Evolutionary conservation across 2,888 invertebrate species (phyloP).

Genomic region (Baronia brevicornis): DNA sequence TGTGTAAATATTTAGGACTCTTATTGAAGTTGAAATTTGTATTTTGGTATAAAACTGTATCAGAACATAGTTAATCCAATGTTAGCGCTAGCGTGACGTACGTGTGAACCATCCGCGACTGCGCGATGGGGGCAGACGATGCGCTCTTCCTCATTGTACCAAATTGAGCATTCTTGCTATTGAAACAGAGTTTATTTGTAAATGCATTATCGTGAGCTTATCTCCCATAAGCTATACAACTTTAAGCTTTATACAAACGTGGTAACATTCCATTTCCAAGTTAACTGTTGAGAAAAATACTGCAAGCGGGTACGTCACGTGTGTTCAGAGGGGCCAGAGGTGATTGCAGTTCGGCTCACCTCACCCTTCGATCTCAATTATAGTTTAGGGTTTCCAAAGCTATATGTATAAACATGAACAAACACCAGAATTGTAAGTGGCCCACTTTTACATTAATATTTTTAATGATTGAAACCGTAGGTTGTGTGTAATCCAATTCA

Average conservation of each 20-base stretch:
- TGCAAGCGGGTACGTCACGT: constrained; percentile 55
- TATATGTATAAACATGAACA: constrained; percentile 19
- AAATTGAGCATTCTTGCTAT: constrained; percentile 52
- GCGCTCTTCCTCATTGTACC: constrained; percentile 35
- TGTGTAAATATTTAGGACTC: background rate
- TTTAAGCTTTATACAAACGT: constrained; percentile 24
- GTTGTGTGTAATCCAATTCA: no score
- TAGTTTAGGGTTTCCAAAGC: constrained; percentile 34
- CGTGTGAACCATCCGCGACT: constrained; percentile 58
- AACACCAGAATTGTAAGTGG: no score
- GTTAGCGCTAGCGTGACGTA: constrained; percentile 68
- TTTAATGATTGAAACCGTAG: no score
- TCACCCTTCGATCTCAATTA: constrained; percentile 33
- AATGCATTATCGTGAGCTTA: constrained; percentile 39
- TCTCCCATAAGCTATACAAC: constrained; percentile 21
- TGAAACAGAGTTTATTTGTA: constrained; percentile 46
- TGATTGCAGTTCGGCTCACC: constrained; percentile 60
- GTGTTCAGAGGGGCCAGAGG: constrained; percentile 42
- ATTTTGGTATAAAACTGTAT: constrained; percentile 19
- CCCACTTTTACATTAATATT: no score
- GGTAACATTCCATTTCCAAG: constrained; percentile 21
- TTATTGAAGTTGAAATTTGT: constrained; percentile 2
- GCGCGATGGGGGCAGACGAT: constrained; percentile 48
- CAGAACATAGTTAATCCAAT: constrained; percentile 36
- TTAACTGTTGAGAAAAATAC: constrained; percentile 26